These are phyloP conservation scores for Lerista edwardsae DNA, from an alignment of 2,797 vertebrate species.

Conservation along the genomic window DNA sequence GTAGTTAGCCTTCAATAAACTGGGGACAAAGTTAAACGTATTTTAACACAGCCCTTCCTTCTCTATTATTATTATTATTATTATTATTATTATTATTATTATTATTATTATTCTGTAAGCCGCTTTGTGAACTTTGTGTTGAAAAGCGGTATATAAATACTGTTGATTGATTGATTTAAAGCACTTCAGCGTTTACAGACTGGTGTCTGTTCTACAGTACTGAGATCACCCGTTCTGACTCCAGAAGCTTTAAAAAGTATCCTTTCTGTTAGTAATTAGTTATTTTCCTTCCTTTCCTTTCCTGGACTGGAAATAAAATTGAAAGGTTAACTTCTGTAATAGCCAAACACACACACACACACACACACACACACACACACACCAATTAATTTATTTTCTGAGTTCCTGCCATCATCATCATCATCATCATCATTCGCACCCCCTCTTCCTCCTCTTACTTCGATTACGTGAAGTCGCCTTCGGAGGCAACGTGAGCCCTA, in stretches of 20 bases:
- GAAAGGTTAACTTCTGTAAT: accelerated
- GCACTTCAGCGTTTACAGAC: neutral
- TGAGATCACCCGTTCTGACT: neutral
- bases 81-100: too few species aligned
- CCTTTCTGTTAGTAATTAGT: neutral
- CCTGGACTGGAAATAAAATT: neutral
- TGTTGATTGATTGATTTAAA: neutral
- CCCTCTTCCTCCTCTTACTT: too few species aligned
- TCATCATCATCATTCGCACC: neutral
- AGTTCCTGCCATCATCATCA: too few species aligned
- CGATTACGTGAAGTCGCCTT: neutral
- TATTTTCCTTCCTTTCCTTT: too few species aligned
- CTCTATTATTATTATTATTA: neutral
- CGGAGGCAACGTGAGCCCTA: neutral
- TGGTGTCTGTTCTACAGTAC: neutral
- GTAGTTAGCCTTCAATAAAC: too few species aligned
- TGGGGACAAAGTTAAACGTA: too few species aligned
- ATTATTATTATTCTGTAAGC: too few species aligned
- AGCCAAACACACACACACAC: too few species aligned
- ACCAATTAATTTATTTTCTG: neutral
- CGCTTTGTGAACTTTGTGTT: too few species aligned
- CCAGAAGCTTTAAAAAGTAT: neutral
- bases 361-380: too few species aligned
- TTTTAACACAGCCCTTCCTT: neutral
- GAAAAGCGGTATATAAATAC: too few species aligned